phyloP scores from a whole-genome alignment of 2,113 vertebrate species.

The Lagopus muta region DNA sequence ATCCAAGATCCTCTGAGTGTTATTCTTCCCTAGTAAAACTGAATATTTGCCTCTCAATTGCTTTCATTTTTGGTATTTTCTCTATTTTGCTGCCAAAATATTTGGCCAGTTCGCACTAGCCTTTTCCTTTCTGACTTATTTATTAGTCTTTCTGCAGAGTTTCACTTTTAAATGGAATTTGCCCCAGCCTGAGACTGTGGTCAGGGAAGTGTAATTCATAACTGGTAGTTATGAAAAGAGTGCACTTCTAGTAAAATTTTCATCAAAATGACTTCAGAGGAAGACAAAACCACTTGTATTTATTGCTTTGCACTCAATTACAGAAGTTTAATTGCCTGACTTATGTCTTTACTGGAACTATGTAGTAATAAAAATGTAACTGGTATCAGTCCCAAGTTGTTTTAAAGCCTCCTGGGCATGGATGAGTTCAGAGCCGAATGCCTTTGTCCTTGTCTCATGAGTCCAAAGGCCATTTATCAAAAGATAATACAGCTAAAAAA shows the following conservation, averaged over 20 bases:
- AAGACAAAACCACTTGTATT: slow-evolving; percentile 27
- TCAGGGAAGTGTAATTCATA: background rate
- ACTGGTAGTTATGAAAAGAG: background rate
- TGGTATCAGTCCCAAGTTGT: background rate
- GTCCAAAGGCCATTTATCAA: slow-evolving; percentile 23
- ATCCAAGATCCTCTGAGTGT: background rate
- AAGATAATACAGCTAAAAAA: slow-evolving; percentile 20
- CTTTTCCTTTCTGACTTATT: background rate
- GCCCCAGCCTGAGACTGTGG: background rate
- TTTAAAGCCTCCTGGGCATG: slow-evolving; percentile 24
- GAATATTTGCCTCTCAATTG: background rate
- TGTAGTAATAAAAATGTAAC: slow-evolving; percentile 9
- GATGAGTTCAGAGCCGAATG: slow-evolving; percentile 19
- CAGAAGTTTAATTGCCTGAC: slow-evolving; percentile 10
- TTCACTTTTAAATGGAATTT: slow-evolving; percentile 47
- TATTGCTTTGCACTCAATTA: slow-evolving; percentile 36
- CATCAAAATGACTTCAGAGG: slow-evolving; percentile 26
- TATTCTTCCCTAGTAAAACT: background rate
- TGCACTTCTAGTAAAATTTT: slow-evolving; percentile 20
- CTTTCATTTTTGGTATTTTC: slow-evolving; percentile 4
- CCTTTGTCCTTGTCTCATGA: background rate
- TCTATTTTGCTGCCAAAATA: slow-evolving; percentile 28
- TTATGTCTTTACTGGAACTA: slow-evolving; percentile 36
- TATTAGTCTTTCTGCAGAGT: background rate
- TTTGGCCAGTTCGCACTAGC: background rate